Conservation (phyloP, 1,140 invertebrate species). For the Amyelois transitella region DNA sequence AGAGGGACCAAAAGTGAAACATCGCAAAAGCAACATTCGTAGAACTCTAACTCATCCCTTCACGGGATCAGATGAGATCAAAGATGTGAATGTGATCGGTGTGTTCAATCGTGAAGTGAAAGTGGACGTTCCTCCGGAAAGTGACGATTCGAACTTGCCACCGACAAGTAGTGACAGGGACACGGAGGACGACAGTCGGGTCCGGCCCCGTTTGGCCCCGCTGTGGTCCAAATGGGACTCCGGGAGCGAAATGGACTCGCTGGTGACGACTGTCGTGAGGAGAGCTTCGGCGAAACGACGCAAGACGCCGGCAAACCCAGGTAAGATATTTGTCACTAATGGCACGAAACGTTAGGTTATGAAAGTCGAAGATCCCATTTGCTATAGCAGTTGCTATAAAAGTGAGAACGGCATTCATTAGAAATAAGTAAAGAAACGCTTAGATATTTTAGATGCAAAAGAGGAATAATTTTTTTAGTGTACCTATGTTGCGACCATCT, state of each 20-base stretch:
- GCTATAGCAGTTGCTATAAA: too few relatives aligned
- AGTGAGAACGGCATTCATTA: too few relatives aligned
- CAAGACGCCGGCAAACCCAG: slow-evolving; percentile 60
- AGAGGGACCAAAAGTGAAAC: slow-evolving; percentile 69
- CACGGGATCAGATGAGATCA: slow-evolving; percentile 45
- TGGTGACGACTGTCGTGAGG: slow-evolving; percentile 61
- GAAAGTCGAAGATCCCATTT: too few relatives aligned
- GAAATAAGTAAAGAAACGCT: too few relatives aligned
- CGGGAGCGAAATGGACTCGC: slow-evolving; percentile 69
- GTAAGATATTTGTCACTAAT: slow-evolving; percentile 27
- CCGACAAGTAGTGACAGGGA: slow-evolving; percentile 65
- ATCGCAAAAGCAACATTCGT: slow-evolving; percentile 67
- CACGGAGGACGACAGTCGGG: slow-evolving; percentile 58
- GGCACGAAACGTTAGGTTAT: too few relatives aligned
- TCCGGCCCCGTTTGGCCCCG: slow-evolving; percentile 31
- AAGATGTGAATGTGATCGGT: slow-evolving; percentile 47
- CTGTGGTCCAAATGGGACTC: slow-evolving; percentile 60
- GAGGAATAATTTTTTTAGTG: too few relatives aligned
- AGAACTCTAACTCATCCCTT: slow-evolving; percentile 70
- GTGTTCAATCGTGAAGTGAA: slow-evolving; percentile 48
- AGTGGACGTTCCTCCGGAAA: slow-evolving; percentile 44
- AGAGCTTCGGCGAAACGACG: slow-evolving; percentile 62
- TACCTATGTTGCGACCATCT: too few relatives aligned
- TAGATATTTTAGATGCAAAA: too few relatives aligned
- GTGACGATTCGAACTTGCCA: slow-evolving; percentile 63